Conservation (phyloP, 2,888 invertebrate species). For the Tethea ocularis region DNA sequence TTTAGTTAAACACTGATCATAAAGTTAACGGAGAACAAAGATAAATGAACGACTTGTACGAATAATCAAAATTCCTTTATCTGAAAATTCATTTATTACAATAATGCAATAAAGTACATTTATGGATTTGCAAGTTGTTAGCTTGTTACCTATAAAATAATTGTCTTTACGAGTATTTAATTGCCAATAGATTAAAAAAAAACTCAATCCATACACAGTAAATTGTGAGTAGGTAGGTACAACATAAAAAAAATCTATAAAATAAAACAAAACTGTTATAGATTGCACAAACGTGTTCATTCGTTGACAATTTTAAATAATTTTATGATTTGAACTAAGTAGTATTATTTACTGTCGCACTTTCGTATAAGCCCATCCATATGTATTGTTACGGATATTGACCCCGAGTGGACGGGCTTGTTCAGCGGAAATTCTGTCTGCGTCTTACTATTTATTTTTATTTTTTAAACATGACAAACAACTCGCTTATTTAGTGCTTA, state of each 20-base stretch:
- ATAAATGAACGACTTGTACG: neutral
- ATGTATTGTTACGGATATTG: constrained; percentile 56
- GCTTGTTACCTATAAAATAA: neutral
- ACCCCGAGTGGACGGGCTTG: constrained; percentile 30
- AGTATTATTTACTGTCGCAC: neutral
- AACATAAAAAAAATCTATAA: too few relatives aligned
- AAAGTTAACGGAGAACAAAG: neutral
- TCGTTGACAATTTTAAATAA: too few relatives aligned
- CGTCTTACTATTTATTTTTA: constrained; percentile 4
- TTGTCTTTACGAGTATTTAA: neutral
- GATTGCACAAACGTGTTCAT: too few relatives aligned
- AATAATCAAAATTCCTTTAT: neutral
- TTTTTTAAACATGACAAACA: too few relatives aligned
- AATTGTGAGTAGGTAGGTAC: too few relatives aligned
- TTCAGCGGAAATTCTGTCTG: neutral
- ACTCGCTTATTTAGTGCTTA: too few relatives aligned
- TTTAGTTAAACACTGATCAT: neutral
- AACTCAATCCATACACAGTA: neutral
- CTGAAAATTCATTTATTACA: neutral
- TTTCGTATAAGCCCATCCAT: constrained; percentile 30
- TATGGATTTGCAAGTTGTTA: neutral
- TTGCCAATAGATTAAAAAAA: neutral
- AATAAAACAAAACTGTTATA: too few relatives aligned
- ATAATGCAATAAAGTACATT: neutral
- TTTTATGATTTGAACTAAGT: too few relatives aligned